Evolutionary conservation across 1,140 invertebrate genomes (phyloP).

Genomic region (Meloidogyne chitwoodi): DNA sequence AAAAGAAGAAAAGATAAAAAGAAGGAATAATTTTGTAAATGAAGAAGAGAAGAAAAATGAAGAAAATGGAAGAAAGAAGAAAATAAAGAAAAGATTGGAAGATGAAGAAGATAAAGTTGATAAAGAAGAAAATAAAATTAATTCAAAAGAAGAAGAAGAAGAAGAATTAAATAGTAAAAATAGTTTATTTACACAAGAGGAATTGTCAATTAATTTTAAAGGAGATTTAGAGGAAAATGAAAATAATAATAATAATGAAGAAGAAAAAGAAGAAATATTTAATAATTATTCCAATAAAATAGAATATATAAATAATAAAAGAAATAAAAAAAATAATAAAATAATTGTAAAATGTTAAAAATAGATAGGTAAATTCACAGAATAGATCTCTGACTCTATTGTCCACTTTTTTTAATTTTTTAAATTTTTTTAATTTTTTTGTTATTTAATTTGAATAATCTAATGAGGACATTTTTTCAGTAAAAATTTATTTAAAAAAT

Average conservation of each 20-base stretch:
- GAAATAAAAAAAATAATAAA: too few relatives aligned
- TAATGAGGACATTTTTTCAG: too few relatives aligned
- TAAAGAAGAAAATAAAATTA: neutral
- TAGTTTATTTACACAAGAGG: neutral
- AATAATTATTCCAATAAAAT: neutral
- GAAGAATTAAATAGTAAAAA: neutral
- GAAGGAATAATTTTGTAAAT: neutral
- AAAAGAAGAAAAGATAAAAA: neutral
- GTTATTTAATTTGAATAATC: too few relatives aligned
- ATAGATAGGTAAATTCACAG: too few relatives aligned
- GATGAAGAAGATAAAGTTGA: neutral
- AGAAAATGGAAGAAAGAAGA: neutral
- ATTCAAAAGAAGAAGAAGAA: neutral
- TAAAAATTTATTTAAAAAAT: too few relatives aligned
- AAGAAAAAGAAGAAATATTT: neutral
- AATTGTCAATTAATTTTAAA: neutral
- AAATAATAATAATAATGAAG: too few relatives aligned
- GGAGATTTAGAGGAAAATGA: neutral
- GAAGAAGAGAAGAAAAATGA: neutral
- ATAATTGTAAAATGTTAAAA: neutral
- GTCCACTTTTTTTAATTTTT: too few relatives aligned
- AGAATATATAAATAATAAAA: neutral
- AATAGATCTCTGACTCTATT: too few relatives aligned
- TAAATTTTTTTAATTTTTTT: too few relatives aligned
- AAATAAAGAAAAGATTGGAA: neutral